phyloP scores from a whole-genome alignment of 2,888 invertebrate genomes.

The Apodemia mormo region DNA sequence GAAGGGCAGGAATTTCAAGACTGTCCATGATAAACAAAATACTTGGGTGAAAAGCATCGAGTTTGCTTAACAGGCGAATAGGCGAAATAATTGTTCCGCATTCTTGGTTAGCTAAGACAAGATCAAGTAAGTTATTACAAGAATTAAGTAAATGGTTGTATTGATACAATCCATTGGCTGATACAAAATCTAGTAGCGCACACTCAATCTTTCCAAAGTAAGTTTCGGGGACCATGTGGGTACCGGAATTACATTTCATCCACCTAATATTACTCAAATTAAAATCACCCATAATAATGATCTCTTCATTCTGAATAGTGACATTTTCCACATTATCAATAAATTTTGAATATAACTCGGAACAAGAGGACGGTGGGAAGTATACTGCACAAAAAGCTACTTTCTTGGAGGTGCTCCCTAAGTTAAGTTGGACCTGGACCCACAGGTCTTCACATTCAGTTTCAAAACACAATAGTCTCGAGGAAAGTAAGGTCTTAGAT shows the following conservation, averaged over 20 bases:
- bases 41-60: not conserved
- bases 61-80: no score
- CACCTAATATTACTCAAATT: conserved; percentile 3
- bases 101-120: not conserved
- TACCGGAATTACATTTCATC: not conserved
- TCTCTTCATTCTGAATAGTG: not conserved
- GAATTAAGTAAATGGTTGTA: not conserved
- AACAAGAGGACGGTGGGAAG: not conserved
- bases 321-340: not conserved
- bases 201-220: not conserved
- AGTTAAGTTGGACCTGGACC: not conserved
- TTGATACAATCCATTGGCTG: not conserved
- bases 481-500: not conserved
- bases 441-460: conserved; percentile 17
- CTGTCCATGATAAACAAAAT: not conserved
- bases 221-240: not conserved
- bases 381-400: conserved; percentile 13
- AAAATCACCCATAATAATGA: conserved; percentile 10
- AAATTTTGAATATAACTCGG: not conserved
- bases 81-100: not conserved
- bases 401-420: not conserved
- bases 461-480: not conserved
- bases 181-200: not conserved
- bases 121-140: not conserved
- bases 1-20: not conserved